phyloP scores from a whole-genome alignment of 2,888 invertebrate genomes.

The Hoplodrina blanda region DNA sequence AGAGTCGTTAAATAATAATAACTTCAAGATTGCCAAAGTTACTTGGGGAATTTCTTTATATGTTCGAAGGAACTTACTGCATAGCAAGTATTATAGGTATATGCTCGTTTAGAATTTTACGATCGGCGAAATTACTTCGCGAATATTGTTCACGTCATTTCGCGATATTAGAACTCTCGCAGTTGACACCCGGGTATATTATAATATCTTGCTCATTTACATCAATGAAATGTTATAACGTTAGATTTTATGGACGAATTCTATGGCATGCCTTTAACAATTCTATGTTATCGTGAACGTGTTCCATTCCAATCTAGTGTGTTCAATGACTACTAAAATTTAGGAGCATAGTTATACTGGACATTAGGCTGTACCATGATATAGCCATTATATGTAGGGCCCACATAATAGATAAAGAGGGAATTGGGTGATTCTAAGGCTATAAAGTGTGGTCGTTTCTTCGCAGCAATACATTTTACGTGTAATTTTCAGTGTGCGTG shows the following conservation, averaged over 20 bases:
- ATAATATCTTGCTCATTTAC: conserved; percentile 58
- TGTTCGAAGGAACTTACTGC: conserved; percentile 57
- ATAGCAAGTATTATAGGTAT: conserved; percentile 56
- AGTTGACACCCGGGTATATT: conserved; percentile 52
- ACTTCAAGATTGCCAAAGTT: conserved; percentile 64
- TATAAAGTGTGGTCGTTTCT: conserved; percentile 54
- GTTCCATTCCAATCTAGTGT: conserved; percentile 33
- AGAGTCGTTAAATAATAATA: conserved; percentile 59
- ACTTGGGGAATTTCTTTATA: conserved; percentile 65
- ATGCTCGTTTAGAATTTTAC: conserved; percentile 60
- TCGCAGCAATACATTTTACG: conserved; percentile 42
- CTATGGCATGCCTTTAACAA: conserved; percentile 32
- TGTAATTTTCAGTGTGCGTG: conserved; percentile 33
- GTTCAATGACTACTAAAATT: conserved; percentile 50
- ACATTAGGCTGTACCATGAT: conserved; percentile 22
- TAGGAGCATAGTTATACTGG: conserved; percentile 40
- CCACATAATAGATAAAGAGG: conserved; percentile 38
- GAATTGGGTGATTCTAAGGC: conserved; percentile 41
- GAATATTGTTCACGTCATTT: conserved; percentile 66
- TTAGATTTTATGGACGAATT: conserved; percentile 59
- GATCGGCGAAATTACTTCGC: conserved; percentile 64
- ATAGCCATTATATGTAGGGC: conserved; percentile 39
- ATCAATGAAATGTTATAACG: conserved; percentile 46
- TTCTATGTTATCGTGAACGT: conserved; percentile 36
- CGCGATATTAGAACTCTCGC: conserved; percentile 54